A percentile compares a stretch with the other conserved stretches of the same genome.
Evolutionary conservation across 2,888 invertebrate genomes (phyloP).

Genomic region (Itoplectis maculator): DNA sequence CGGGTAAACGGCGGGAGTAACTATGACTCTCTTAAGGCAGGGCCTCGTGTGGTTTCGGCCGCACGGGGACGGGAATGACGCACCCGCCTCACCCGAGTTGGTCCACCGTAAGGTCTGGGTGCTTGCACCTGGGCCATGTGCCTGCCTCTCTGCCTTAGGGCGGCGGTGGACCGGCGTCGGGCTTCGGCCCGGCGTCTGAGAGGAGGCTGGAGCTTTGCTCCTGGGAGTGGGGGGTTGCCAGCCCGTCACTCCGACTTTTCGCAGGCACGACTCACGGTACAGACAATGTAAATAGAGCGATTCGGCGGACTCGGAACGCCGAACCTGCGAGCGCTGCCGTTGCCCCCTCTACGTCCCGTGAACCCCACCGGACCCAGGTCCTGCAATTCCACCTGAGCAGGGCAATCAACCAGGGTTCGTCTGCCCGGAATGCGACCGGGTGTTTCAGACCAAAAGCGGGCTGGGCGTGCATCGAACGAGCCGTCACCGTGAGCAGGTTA

Average conservation of each 20-base stretch:
- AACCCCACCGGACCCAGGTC: not conserved
- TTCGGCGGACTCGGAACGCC: not conserved
- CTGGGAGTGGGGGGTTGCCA: constrained; percentile 7
- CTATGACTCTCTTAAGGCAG: too few relatives aligned
- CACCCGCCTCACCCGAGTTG: constrained; percentile 6
- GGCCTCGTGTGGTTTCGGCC: too few relatives aligned
- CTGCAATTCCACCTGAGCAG: not conserved
- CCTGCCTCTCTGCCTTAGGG: constrained; percentile 14
- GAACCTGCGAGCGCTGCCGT: not conserved
- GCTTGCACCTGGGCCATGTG: constrained; percentile 18
- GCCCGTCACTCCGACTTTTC: not conserved
- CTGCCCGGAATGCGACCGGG: not conserved
- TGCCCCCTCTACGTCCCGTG: constrained; percentile 1
- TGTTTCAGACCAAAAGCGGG: not conserved
- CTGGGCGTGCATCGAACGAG: not conserved
- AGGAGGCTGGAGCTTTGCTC: constrained; percentile 7
- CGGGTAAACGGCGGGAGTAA: constrained; percentile 87
- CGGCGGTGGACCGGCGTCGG: constrained; percentile 9
- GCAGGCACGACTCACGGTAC: not conserved
- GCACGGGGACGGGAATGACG: constrained; percentile 2
- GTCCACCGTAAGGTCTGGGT: constrained; percentile 15
- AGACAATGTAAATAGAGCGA: not conserved
- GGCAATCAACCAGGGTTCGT: not conserved
- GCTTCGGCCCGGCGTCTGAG: not conserved
- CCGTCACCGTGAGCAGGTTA: not conserved